Conservation (phyloP, 2,113 vertebrate genomes). For the Damaliscus lunatus region DNA sequence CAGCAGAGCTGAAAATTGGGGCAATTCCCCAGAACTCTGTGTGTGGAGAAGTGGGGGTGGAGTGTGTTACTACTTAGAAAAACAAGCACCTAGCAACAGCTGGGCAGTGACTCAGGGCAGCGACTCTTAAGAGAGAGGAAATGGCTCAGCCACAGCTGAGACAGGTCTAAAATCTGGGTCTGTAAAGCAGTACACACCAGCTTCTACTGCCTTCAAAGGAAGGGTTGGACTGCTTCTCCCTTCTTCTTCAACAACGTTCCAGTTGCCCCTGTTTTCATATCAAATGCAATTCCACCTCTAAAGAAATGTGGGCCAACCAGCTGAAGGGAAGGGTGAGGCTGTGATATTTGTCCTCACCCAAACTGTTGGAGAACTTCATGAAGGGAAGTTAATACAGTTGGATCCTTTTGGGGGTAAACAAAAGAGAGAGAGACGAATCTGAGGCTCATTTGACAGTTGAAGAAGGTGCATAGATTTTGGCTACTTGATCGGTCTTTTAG, state of each 20-base stretch:
- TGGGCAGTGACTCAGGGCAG: background rate
- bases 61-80: conserved; percentile 17
- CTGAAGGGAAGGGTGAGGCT: background rate
- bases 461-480: background rate
- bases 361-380: background rate
- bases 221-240: background rate
- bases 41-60: background rate
- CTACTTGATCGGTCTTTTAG: background rate
- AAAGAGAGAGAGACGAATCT: background rate
- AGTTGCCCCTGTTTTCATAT: background rate
- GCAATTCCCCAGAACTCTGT: conserved; percentile 56
- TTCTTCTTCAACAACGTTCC: background rate
- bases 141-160: background rate
- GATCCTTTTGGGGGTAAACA: background rate
- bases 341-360: background rate
- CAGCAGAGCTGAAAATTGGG: conserved; percentile 25
- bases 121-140: background rate
- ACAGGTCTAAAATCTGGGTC: background rate
- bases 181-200: background rate
- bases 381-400: background rate
- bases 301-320: background rate
- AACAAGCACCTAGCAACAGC: background rate
- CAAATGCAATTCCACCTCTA: background rate
- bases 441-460: background rate
- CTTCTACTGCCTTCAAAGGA: background rate